Evolutionary conservation across 2,888 invertebrate genomes (phyloP), one percentile per base, ranked within the genome.

Genomic region (Chrysolina haemoptera): DNA sequence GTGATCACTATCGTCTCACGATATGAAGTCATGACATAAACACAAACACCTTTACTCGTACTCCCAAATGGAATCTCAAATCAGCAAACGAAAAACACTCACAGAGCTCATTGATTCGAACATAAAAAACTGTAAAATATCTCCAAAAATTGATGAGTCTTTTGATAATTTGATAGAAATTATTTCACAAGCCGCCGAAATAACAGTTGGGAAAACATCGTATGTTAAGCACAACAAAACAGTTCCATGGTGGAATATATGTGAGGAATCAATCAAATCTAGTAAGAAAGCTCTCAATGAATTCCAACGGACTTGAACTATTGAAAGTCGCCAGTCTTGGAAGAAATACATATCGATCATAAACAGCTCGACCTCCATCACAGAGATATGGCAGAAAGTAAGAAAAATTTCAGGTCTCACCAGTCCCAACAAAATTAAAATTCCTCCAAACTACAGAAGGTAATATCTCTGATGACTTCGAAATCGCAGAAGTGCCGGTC

Each of bases 221-320:
- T 16, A 50, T 16, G n/a, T 50, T 8, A 16, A 9, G 1, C 50
- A 50, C 50, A 16, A 16, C 9, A 18, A 16, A 16, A 14, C 50
- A n/a, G 67, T 67, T 16, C 50, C 48, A n/a, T 67, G 67, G 67
- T 67, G 53, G 67, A 67, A 67, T 27, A 53, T 27, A 16, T 67
- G 18, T 62, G 62, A 62, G 10, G 8, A 53, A 43, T n/a, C 69
- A 20, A 59, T 62, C 16, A 41, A 46, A 46, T 1, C 43, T 10
- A 69, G 69, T 27, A 69, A 69, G 22, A 62, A 46, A 62, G 69
- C 62, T 10, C 27, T 69, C 27, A 62, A 62, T 46, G 62, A 59
- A 62, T 48, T 41, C 11, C 41, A 69, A 67, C 62, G 14, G 14
- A 67, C 50, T 9, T 1, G 8, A 48, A 67, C 10, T 27, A 27